These are phyloP conservation scores for Neofelis nebulosa DNA, from an alignment of 2,113 vertebrate species.

Conservation along the genomic window DNA sequence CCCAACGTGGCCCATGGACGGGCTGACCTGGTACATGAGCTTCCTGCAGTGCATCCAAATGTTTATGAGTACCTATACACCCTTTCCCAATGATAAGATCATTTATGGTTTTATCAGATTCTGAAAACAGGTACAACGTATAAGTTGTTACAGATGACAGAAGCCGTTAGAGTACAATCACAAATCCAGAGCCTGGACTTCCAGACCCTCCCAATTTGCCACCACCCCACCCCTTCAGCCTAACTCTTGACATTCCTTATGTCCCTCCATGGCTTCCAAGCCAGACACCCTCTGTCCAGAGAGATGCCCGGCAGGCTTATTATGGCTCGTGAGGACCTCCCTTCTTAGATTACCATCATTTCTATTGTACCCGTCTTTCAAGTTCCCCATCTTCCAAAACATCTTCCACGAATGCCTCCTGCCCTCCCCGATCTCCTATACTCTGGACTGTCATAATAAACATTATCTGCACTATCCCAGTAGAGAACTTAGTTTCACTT, in stretches of 20 bases:
- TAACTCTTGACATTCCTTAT: fast-evolving
- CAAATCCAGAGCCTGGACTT: fast-evolving
- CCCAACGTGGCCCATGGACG: fast-evolving
- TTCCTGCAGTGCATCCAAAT: too few relatives aligned
- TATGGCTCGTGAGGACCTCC: neutral
- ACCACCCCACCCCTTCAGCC: neutral
- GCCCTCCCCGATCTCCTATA: fast-evolving
- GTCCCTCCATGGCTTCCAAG: fast-evolving
- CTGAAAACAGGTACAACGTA: neutral
- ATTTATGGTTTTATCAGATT: neutral
- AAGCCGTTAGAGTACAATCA: fast-evolving
- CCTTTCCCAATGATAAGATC: neutral
- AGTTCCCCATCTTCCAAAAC: too few relatives aligned
- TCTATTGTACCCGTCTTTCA: neutral
- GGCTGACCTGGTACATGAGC: too few relatives aligned
- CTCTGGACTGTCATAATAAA: too few relatives aligned
- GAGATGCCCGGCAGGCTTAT: fast-evolving
- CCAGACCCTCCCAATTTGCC: too few relatives aligned
- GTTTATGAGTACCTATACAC: fast-evolving
- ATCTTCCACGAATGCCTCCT: neutral
- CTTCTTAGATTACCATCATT: neutral
- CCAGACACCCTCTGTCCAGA: fast-evolving
- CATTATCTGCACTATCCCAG: fast-evolving
- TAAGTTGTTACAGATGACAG: fast-evolving
- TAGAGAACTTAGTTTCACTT: fast-evolving